Evolutionary conservation across 2,797 vertebrate genomes (phyloP), one percentile per base, ranked within the genome.

Genomic region (Macroramphosus scolopax): DNA sequence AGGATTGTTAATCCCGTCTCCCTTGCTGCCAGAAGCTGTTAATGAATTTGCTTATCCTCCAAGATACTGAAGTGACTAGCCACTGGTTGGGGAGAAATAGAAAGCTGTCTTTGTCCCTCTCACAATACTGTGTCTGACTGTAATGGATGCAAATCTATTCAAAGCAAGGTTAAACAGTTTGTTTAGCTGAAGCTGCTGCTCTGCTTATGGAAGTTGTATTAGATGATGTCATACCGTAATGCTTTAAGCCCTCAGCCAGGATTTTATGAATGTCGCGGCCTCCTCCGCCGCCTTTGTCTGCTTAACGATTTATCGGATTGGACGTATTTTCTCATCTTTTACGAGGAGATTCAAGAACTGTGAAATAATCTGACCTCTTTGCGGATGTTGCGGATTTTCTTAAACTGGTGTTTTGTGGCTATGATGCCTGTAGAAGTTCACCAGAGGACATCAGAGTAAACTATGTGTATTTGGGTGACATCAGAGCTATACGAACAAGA

Each of bases 21-120:
- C 73, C 51, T 68, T 63, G 83, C 81, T 73, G 66, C 82, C 78
- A 80, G 81, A 81, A 82, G 76, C 83, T 51, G 79, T 78, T 89
- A 88, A 90, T 90, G 84, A 89, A 90, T 90, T 88, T 85, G 72
- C 80, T 85, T 84, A 81, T 84, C 82, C 84, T 83, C 68, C 51
- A 63, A 83, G 84, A 84, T 81, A 73, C 78, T 78, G 63, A 77
- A 68, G 77, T 78, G 77, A 75, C 75, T 82, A 57, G 36, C 55
- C 66, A 84, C 54, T 4, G 20, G 43, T 31, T 51, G 42, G 59
- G 49, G 32, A 45, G 25, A 35, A 44, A 52, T 18, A 56, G 46
- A 64, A 63, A 60, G 45, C 44, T n/a, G 44, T 29, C 45, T 46
- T 80, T 81, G 78, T 83, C 75, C 71, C 58, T 44, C 49, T 64